These are phyloP conservation scores for Lasioglossum albipes DNA, from an alignment of 1,140 invertebrate genomes.

Conservation along the genomic window DNA sequence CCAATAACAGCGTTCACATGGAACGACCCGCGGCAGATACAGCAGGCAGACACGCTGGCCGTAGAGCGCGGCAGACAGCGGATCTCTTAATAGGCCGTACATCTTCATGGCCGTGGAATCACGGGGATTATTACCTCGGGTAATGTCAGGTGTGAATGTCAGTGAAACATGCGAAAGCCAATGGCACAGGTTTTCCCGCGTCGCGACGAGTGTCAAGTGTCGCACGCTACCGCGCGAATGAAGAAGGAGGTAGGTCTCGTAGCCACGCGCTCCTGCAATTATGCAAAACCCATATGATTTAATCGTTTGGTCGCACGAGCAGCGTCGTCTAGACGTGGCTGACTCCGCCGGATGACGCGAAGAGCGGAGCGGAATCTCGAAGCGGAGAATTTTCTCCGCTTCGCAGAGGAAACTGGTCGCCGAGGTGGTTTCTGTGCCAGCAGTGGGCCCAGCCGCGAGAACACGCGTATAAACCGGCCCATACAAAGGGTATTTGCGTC, in stretches of 20 bases:
- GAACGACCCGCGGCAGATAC: neutral
- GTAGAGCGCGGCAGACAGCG: neutral
- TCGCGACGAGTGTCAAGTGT: no score
- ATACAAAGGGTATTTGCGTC: slow-evolving; percentile 17
- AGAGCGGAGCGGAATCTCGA: neutral
- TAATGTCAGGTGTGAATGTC: slow-evolving; percentile 63
- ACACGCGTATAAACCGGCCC: slow-evolving; percentile 2
- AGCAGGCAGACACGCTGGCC: no score
- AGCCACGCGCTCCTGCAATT: slow-evolving; percentile 43
- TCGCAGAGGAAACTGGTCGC: neutral
- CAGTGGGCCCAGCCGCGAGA: neutral
- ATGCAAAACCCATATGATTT: slow-evolving; percentile 58
- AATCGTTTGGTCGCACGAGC: slow-evolving; percentile 36
- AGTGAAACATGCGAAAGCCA: slow-evolving; percentile 41
- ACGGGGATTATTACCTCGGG: slow-evolving; percentile 33
- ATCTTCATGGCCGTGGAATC: slow-evolving; percentile 14
- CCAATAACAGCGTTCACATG: neutral
- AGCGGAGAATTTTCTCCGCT: no score
- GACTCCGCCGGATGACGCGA: no score
- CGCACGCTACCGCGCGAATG: neutral
- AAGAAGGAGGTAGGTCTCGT: neutral
- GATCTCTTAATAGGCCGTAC: slow-evolving; percentile 2
- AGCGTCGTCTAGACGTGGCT: no score
- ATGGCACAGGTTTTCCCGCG: slow-evolving; percentile 40
- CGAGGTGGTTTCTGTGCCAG: neutral